Evolutionary conservation across 2,888 invertebrate species (phyloP), one percentile per base, ranked within the genome.

Genomic region (Zeuzera pyrina): DNA sequence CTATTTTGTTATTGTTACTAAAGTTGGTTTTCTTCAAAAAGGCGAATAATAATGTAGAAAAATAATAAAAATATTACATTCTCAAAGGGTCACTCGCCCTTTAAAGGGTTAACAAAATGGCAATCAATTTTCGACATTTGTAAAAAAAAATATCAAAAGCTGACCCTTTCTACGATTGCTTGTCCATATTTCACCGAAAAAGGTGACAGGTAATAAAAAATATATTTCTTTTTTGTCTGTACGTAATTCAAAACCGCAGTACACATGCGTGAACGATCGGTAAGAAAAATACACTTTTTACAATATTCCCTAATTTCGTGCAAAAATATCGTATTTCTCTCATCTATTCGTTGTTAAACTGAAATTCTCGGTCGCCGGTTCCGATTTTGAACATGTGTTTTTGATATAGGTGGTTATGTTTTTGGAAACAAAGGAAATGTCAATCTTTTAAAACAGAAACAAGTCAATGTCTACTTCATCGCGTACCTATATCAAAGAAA

Each of bases 251-350:
- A 79, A 69, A 77, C 78, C 77, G 47, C 70, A 59, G 36, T 45
- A 57, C 68, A 71, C 69, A 76, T 72, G 74, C 68, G 52, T 53
- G 49, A 50, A 50, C 52, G 61, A 55, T 33, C 68, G 65, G 61
- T 65, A 69, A 77, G 69, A 70, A 74, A 70, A 77, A 64, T 65
- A 66, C 44, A 53, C 54, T 70, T 44, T 74, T 74, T 65, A 72
- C 66, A 73, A 70, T 72, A 69, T 73, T 73, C 68, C 64, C 63
- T 59, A 61, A 69, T 72, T 76, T 65, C 52, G 57, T 62, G 69
- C 76, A 65, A 71, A 79, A 78, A 78, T 79, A 79, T 79, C 79
- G 60, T 40, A 52, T 79, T 78, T 68, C 79, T 29, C 37, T 34
- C 34, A 35, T 43, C 47, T 44, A 50, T 43, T 42, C 45, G 39